Base-by-base conservation (phyloP, 2,113 vertebrate genomes). In the Aptenodytes patagonicus region DNA sequence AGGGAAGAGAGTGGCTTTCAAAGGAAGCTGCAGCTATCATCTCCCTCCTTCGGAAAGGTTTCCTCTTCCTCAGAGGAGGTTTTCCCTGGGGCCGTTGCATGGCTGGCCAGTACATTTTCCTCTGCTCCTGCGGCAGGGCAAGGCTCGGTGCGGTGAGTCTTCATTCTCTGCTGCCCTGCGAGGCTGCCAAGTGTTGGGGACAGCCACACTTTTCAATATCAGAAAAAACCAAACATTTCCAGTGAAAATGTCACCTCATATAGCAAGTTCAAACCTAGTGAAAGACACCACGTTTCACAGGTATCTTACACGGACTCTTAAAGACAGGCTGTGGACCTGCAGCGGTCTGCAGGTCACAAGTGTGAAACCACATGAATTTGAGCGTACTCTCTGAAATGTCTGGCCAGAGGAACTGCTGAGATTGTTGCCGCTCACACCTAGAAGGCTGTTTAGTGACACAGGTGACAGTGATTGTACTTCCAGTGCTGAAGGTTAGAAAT, bases 401-500 rank as follows among this genome's bases (percentile, higher is more conserved):
- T 81, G 52, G 42, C 60, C 62, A 77, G 65, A 77, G 54, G 18
- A 90, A 65, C 69, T 52, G 68, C 51, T 87, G 83, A 71, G 52
- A 83, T 66, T 83, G 54, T 75, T 93, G 46, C 31, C 1, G 4
- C 72, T 94, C 19, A 2, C 47, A n/a, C 64, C 52, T 65, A 72
- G 79, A 87, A 76, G 25, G 40, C 44, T 86, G 58, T 73, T 84
- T 75, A 96, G 64, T 86, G 75, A 71, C 79, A 95, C 70, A 89
- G 87, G 57, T 69, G 49, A 83, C 47, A 83, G 60, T 78, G 91
- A 90, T 73, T 96, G 66, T 66, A 79, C 71, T 96, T 86, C 57
- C 71, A 95, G 55, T 34, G 21, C 38, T 65, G 87, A 82, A 76
- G 89, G 76, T 95, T 93, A 95, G 64, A 87, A 86, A 72, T 69